Percentiles rank a stretch among this genome's conserved stretches.
Evolutionary conservation across 2,888 invertebrate species (phyloP).

Genomic region (Melinaea menophilus): DNA sequence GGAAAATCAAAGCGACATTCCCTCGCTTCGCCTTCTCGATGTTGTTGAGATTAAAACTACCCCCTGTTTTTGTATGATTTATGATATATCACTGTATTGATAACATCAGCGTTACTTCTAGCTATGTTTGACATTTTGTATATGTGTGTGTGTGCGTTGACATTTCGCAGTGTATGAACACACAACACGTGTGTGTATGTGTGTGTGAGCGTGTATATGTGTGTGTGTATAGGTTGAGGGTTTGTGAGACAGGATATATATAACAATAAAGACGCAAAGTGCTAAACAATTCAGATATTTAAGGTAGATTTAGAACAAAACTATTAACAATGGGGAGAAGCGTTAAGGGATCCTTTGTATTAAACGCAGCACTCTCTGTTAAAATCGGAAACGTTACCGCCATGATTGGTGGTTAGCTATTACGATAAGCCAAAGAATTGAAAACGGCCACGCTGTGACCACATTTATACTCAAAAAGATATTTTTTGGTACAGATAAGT

Average conservation of each 20-base stretch:
- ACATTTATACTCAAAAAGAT: slow-evolving; percentile 28
- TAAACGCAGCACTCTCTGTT: slow-evolving; percentile 33
- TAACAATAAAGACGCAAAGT: too few relatives aligned
- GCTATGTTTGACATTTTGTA: slow-evolving; percentile 8
- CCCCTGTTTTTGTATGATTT: slow-evolving; percentile 31
- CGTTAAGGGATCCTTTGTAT: not conserved
- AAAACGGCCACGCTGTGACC: slow-evolving; percentile 25
- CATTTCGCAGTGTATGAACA: too few relatives aligned
- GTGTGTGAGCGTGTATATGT: too few relatives aligned
- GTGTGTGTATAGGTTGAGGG: too few relatives aligned
- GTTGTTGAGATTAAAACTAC: slow-evolving; percentile 34
- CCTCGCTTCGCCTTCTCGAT: slow-evolving; percentile 24
- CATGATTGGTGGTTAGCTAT: slow-evolving; percentile 59
- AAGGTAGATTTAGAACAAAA: too few relatives aligned
- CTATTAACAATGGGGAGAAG: too few relatives aligned
- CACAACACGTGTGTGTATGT: too few relatives aligned
- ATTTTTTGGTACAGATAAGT: slow-evolving; percentile 31
- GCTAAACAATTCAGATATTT: too few relatives aligned
- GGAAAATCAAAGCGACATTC: slow-evolving; percentile 60
- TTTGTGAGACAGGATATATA: too few relatives aligned
- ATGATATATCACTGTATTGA: slow-evolving; percentile 29
- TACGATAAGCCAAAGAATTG: slow-evolving; percentile 42
- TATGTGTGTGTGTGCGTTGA: too few relatives aligned
- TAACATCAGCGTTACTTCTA: slow-evolving; percentile 26
- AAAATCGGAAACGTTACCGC: slow-evolving; percentile 59